Evolutionary conservation across 2,888 invertebrate species (phyloP).

Genomic region (Cephonodes hylas): DNA sequence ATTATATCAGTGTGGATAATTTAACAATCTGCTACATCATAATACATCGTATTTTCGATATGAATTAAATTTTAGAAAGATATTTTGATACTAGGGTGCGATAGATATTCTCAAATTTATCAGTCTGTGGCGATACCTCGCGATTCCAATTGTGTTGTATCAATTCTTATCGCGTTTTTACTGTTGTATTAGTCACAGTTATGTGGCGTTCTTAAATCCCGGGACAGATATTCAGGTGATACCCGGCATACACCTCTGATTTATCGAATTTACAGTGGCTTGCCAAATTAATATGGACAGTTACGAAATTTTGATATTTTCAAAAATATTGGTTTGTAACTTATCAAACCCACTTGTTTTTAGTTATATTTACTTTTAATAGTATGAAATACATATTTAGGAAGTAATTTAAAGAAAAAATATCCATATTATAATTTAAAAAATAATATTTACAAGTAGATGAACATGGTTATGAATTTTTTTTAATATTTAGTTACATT

Average conservation of each 20-base stretch:
- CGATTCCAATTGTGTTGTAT: neutral
- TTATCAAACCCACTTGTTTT: no score
- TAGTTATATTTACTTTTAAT: no score
- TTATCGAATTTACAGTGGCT: neutral
- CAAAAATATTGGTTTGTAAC: no score
- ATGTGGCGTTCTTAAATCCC: neutral
- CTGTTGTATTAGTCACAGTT: neutral
- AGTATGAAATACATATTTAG: no score
- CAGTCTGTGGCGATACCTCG: neutral
- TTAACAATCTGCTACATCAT: no score
- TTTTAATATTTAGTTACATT: no score
- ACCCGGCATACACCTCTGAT: neutral
- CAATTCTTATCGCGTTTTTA: neutral
- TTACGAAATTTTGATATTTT: neutral
- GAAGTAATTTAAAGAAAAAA: no score
- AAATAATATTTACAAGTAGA: no score
- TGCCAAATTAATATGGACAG: no score
- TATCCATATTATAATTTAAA: no score
- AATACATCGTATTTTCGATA: neutral
- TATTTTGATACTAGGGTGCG: neutral
- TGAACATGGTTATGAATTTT: no score
- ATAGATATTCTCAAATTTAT: neutral
- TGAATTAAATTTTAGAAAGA: neutral
- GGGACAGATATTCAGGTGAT: neutral
- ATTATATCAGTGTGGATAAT: no score